Evolutionary conservation across 2,113 vertebrate species (phyloP).

Genomic region (Pimephales promelas): DNA sequence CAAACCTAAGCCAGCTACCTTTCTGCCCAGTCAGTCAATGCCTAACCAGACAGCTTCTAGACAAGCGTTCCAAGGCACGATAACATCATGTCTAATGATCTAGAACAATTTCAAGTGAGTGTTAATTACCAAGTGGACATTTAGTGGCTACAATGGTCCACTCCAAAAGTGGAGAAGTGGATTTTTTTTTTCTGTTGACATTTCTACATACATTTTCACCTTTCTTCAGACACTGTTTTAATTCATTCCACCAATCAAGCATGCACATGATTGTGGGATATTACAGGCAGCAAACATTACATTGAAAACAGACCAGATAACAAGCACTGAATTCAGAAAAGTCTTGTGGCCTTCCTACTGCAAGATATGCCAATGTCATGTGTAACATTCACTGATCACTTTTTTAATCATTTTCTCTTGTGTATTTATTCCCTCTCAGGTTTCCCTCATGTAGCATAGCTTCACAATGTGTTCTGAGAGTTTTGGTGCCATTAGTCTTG

Average conservation of each 20-base stretch:
- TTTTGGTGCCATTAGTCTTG: constrained; percentile 12
- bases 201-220: not conserved
- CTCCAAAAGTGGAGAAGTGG: not conserved
- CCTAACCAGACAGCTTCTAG: not conserved
- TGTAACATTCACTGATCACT: not conserved
- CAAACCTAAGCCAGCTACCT: not conserved
- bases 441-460: not conserved
- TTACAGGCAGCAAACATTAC: not conserved
- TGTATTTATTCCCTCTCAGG: not conserved
- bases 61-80: not conserved
- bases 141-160: not conserved
- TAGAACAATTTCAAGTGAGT: not conserved
- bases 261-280: not conserved
- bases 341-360: not conserved
- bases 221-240: not conserved
- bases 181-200: not conserved
- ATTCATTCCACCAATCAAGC: not conserved
- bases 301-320: not conserved
- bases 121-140: not conserved
- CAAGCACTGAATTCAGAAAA: not conserved
- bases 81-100: constrained; percentile 1
- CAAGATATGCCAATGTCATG: not conserved
- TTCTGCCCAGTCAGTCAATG: not conserved
- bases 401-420: not conserved
- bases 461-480: not conserved